phyloP scores from a whole-genome alignment of 2,797 vertebrate species.

The Ctenochaetus hawaiiensis region DNA sequence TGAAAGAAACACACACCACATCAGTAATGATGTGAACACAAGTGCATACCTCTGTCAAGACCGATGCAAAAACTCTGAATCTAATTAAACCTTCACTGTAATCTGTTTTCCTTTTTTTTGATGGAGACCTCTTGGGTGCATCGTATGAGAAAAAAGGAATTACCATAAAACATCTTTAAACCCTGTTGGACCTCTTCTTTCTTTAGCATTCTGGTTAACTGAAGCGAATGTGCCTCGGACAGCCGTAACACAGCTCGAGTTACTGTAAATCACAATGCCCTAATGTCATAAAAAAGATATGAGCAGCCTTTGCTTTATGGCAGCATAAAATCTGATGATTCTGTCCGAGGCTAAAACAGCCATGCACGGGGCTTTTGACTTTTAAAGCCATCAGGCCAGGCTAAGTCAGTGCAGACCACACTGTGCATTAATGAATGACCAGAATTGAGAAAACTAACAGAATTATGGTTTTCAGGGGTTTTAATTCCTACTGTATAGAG shows the following conservation, averaged over 20 bases:
- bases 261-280: slow-evolving; percentile 63
- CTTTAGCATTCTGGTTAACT: slow-evolving; percentile 9
- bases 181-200: slow-evolving; percentile 8
- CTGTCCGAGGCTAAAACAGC: slow-evolving; percentile 51
- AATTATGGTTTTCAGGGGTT: slow-evolving; percentile 13
- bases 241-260: slow-evolving; percentile 26
- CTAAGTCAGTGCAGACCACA: slow-evolving; percentile 38
- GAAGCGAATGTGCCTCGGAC: slow-evolving; percentile 14
- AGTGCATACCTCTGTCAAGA: no score
- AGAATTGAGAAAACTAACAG: slow-evolving; percentile 29
- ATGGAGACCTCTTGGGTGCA: slow-evolving; percentile 28
- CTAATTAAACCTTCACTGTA: not conserved
- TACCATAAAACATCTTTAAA: slow-evolving; percentile 38
- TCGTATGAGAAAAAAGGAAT: slow-evolving; percentile 14
- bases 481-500: slow-evolving; percentile 21
- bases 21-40: no score
- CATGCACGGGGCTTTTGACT: slow-evolving; percentile 40
- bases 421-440: slow-evolving; percentile 21
- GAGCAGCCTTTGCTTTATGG: slow-evolving; percentile 61
- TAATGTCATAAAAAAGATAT: slow-evolving; percentile 62
- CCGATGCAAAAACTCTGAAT: not conserved
- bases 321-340: slow-evolving; percentile 60
- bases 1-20: no score
- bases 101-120: not conserved
- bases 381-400: slow-evolving; percentile 49